Conservation (phyloP, 2,113 vertebrate species). For the Catharus minimus region DNA sequence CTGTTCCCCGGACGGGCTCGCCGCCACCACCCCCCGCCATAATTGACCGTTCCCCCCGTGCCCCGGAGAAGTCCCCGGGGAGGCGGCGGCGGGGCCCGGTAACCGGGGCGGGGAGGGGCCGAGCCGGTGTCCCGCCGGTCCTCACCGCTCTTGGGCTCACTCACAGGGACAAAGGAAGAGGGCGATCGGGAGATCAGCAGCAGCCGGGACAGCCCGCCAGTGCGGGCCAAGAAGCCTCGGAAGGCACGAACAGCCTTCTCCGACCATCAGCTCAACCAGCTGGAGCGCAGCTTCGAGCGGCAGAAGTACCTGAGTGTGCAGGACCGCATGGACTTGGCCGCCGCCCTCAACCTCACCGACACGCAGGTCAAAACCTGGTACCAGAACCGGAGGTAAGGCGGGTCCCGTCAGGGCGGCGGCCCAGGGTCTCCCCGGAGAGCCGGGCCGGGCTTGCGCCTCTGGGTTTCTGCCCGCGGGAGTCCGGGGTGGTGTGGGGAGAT, state of each 20-base stretch:
- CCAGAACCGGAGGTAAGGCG: slow-evolving; percentile 93
- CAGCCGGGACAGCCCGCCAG: slow-evolving; percentile 94
- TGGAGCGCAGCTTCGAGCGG: slow-evolving; percentile 96
- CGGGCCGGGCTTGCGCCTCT: no score
- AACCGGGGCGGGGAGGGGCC: background rate
- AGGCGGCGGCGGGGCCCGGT: background rate
- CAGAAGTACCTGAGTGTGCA: slow-evolving; percentile 99
- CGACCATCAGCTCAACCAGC: slow-evolving; percentile 96
- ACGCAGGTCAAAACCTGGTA: slow-evolving; percentile 99
- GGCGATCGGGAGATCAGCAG: slow-evolving; percentile 96
- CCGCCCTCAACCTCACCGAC: slow-evolving; percentile 96
- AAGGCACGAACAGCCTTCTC: slow-evolving; percentile 97
- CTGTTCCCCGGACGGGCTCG: slow-evolving; percentile 29
- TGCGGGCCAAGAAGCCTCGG: slow-evolving; percentile 93
- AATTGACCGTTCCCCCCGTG: background rate
- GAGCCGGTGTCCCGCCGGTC: background rate
- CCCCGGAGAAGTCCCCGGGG: background rate
- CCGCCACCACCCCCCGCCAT: background rate
- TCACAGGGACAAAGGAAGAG: slow-evolving; percentile 90
- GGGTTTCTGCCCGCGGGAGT: background rate
- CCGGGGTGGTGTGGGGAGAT: background rate
- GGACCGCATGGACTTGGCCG: slow-evolving; percentile 98
- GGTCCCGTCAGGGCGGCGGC: background rate
- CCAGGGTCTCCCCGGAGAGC: background rate
- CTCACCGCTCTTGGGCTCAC: background rate